Base-by-base conservation (phyloP, 1,140 invertebrate genomes). In the Zaprionus capensis region DNA sequence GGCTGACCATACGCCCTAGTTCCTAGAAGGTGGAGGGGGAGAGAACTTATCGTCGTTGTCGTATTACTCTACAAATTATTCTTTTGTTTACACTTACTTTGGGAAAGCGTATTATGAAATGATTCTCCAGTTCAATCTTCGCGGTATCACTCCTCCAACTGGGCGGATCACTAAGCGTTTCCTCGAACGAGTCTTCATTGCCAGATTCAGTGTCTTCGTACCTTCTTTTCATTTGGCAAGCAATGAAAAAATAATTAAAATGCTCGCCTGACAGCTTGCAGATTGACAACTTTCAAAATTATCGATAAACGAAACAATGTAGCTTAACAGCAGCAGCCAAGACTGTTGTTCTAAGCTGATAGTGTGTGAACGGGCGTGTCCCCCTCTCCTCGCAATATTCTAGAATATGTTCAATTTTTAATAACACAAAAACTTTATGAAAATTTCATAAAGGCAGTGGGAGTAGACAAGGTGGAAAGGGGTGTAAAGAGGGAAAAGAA, bases 41-140 rank as follows among this genome's bases (percentile, higher is more conserved):
- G 2, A 41, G 15, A 15, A 38, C 9, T 3, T 3, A 9, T 31
- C 7, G 3, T 9, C 1, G 9, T 31, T 31, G 9, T 22, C 22
- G 22, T 34, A 34, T 34, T 34, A 34, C 9, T 11, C 4, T 11
- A 31, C 9, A 31, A 31, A 31, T 34, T 34, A 11, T 9, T 34
- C 2, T 9, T 3, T 11, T 2, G 9, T 34, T 11, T 11, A 34
- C 31, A 2, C 31, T 90, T 93, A 96, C 96, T 76, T 94, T 93
- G 14, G 97, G 97, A 51, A 98, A 92, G 36, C 97, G 94, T 61
- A 99, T 91, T 76, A 98, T 95, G 93, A 98, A 97, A 92, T 98
- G 97, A 80, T 96, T 96, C 94, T 99, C 98, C 53, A 98, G 92
- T 92, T 99, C 46, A 51, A 51, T 24, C 4, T 24, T 51, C 9